A percentile compares a stretch with the other conserved stretches of the same genome.
Evolutionary conservation across 2,888 invertebrate species (phyloP).

Genomic region (Geophilus truncorum): DNA sequence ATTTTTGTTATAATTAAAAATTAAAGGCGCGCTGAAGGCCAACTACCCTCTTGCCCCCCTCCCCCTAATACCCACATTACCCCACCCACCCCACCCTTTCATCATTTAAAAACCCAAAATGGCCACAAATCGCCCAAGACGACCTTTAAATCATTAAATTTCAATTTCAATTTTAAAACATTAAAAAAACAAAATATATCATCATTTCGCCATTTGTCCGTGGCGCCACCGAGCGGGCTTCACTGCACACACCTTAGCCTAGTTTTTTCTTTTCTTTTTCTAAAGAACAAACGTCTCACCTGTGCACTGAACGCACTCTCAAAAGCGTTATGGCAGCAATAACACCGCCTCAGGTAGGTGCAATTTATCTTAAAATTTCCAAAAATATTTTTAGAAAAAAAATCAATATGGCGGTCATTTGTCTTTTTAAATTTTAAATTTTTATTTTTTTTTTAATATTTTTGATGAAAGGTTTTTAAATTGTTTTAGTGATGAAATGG

Average conservation of each 20-base stretch:
- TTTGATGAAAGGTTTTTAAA: no score
- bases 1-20: background rate
- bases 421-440: no score
- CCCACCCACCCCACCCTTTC: no score
- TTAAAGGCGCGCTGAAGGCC: background rate
- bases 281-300: background rate
- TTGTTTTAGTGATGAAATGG: no score
- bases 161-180: no score
- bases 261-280: background rate
- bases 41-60: no score
- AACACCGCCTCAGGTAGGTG: background rate
- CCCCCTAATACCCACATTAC: no score
- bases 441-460: background rate
- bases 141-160: no score
- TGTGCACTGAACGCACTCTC: background rate
- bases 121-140: no score
- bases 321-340: background rate
- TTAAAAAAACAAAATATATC: no score
- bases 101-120: no score
- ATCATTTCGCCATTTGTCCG: background rate
- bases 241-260: constrained; percentile 2
- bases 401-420: no score
- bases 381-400: background rate
- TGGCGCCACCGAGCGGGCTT: background rate
- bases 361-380: background rate